Conservation (phyloP, 2,888 invertebrate species). For the Galerucella nymphaeae region DNA sequence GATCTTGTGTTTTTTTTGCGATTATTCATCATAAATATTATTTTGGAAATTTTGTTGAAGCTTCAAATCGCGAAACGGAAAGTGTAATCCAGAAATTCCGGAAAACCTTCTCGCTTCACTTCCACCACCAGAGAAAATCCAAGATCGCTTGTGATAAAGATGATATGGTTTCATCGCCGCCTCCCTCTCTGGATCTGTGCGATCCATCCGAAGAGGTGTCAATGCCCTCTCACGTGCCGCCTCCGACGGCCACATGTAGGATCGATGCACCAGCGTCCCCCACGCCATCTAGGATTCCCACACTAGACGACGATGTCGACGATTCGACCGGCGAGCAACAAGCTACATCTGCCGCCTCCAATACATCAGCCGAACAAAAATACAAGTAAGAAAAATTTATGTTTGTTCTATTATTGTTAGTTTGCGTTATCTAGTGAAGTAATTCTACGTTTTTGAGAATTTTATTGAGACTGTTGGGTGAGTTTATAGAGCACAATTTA, state of each 20-base stretch:
- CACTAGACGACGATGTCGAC: constrained; percentile 23
- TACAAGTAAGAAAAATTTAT: constrained; percentile 55
- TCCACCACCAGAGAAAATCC: constrained; percentile 59
- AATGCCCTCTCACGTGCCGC: constrained; percentile 56
- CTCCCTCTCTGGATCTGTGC: constrained; percentile 54
- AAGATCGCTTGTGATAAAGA: constrained; percentile 22
- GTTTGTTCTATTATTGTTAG: constrained; percentile 18
- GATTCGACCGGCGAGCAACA: constrained; percentile 27
- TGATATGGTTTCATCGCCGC: constrained; percentile 56
- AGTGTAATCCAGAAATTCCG: constrained; percentile 78
- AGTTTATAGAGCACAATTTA: not conserved
- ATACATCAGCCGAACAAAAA: constrained; percentile 57
- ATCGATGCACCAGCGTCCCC: constrained; percentile 33
- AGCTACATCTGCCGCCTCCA: constrained; percentile 22
- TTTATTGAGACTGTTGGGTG: constrained; percentile 8
- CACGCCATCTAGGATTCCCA: constrained; percentile 25
- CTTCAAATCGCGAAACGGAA: constrained; percentile 60
- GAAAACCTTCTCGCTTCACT: constrained; percentile 74
- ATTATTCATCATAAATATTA: no score
- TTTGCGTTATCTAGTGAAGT: constrained; percentile 15
- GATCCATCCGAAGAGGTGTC: constrained; percentile 62
- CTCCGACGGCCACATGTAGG: constrained; percentile 46
- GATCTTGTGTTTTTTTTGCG: no score
- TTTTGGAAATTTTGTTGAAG: constrained; percentile 16
- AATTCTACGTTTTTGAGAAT: not conserved